Evolutionary conservation across 2,113 vertebrate species (phyloP).

Genomic region (Corydoras sp.): DNA sequence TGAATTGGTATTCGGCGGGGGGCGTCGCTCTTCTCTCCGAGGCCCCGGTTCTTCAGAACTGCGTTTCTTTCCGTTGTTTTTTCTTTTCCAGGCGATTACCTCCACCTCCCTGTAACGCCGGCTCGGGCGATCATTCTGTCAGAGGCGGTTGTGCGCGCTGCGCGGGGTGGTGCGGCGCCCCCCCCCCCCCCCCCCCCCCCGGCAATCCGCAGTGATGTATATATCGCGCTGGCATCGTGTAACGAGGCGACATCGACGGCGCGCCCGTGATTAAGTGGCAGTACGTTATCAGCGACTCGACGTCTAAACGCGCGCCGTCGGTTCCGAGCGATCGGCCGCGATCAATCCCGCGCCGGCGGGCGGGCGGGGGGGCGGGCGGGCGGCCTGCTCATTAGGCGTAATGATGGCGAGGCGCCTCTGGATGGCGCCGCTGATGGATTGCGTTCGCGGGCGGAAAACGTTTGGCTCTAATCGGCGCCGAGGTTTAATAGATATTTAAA

Average conservation of each 20-base stretch:
- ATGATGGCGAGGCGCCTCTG: too few species aligned
- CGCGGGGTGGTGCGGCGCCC: too few species aligned
- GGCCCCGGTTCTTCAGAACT: neutral
- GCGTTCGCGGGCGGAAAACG: too few species aligned
- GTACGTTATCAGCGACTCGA: neutral
- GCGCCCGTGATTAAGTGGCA: slow-evolving; percentile 7
- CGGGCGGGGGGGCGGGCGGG: too few species aligned
- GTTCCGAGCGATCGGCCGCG: neutral
- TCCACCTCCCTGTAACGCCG: slow-evolving; percentile 24
- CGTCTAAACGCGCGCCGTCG: neutral
- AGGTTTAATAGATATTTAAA: too few species aligned
- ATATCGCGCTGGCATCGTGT: slow-evolving; percentile 3
- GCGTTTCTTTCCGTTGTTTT: slow-evolving; percentile 26
- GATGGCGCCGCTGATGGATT: too few species aligned
- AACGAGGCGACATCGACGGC: slow-evolving; percentile 14
- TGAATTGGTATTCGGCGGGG: slow-evolving; percentile 29
- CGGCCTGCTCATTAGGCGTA: too few species aligned
- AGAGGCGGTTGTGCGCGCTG: neutral
- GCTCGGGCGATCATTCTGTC: slow-evolving; percentile 31
- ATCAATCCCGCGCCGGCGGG: neutral
- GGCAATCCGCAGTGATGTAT: slow-evolving; percentile 2
- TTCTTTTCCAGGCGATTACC: slow-evolving; percentile 42
- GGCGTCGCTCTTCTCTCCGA: slow-evolving; percentile 11
- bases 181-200: neutral
- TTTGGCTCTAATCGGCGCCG: too few species aligned